A percentile compares a stretch with the other conserved stretches of the same genome.
Conservation (phyloP, 1,140 invertebrate species). For the Sitobion miscanthi region DNA sequence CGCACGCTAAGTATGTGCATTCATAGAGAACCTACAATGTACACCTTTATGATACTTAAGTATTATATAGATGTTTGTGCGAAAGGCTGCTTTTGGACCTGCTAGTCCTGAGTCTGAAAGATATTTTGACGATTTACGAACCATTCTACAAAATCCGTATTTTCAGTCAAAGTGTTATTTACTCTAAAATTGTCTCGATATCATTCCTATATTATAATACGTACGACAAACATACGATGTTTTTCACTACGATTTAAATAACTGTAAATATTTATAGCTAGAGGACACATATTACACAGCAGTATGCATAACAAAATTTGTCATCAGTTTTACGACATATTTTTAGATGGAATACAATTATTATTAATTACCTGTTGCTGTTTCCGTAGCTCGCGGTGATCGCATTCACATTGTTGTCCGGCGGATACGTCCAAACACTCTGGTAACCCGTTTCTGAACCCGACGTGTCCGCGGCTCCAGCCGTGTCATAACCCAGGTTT, state of each 20-base stretch:
- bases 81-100: neutral
- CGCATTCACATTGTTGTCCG: conserved; percentile 48
- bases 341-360: neutral
- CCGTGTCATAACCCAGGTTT: conserved; percentile 46
- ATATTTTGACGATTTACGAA: neutral
- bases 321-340: neutral
- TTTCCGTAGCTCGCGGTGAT: neutral
- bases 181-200: neutral
- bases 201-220: too few relatives aligned
- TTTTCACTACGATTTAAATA: neutral
- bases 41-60: too few relatives aligned
- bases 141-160: neutral
- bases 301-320: neutral
- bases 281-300: neutral
- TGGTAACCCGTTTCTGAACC: conserved; percentile 59
- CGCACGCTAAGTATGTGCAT: neutral
- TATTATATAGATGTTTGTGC: neutral
- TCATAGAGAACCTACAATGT: neutral
- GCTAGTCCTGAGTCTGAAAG: neutral
- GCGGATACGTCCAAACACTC: conserved; percentile 59
- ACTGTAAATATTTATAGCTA: neutral
- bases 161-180: neutral
- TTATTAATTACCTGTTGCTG: conserved; percentile 7
- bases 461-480: conserved; percentile 58
- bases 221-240: neutral